Base-by-base conservation (phyloP, 2,113 vertebrate species). In the Aptenodytes forsteri region DNA sequence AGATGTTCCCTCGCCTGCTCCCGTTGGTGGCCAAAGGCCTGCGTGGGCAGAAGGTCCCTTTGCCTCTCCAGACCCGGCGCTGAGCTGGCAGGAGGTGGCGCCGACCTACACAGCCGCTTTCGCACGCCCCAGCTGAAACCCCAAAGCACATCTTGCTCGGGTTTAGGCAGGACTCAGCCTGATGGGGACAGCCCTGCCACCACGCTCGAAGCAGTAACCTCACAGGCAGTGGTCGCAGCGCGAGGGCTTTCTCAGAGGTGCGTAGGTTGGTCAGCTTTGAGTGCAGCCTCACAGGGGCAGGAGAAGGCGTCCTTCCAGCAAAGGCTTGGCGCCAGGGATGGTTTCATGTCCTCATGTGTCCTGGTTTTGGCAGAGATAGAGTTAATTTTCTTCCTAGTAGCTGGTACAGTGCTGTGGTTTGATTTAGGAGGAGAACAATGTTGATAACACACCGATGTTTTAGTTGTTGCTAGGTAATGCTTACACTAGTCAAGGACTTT, bases 141-240 rank as follows among this genome's bases (percentile, higher is more conserved):
- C 6, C 61, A 80, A 15, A 55, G 44, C 32, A 67, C 16, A 15
- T 3, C 62, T 36, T n/a, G 10, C 21, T 44, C 5, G 7, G 13
- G 47, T 1, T 54, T 38, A 32, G n/a, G 70, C 30, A 42, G 58
- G 44, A 6, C 38, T 64, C 64, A 49, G 64, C 62, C 42, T 32
- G 46, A 18, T 19, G 15, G 2, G 10, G 65, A 27, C 36, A 70
- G 42, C 19, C 25, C 55, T 86, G 64, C 32, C 54, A 56, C 36
- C 17, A 15, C 1, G 1, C 6, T 8, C 15, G 5, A 17, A 61
- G 27, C 3, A 7, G 20, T 20, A 25, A 29, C 38, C 64, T 52
- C 23, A 13, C 3, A 4, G 58, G 49, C 1, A 6, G 49, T 0
- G 2, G 34, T 7, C 2, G 2, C 56, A 87, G 87, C 25, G 17